These are phyloP conservation scores for Podocnemis expansa DNA, from an alignment of 2,113 vertebrate species.

Conservation along the genomic window DNA sequence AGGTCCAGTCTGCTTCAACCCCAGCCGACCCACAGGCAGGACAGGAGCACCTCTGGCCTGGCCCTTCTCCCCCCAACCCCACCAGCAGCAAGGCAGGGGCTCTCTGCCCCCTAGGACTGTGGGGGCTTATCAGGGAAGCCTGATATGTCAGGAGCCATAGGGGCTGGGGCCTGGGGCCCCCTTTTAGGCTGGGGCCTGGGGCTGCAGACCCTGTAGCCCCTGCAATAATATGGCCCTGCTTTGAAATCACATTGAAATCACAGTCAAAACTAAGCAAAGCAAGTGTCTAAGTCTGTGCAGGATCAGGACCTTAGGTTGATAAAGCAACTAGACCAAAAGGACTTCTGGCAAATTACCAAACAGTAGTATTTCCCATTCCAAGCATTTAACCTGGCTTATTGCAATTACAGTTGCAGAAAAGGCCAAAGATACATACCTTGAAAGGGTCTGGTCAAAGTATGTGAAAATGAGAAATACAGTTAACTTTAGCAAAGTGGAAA, in stretches of 20 bases:
- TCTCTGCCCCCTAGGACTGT: too few species aligned
- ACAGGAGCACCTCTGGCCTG: too few species aligned
- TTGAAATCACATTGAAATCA: not conserved
- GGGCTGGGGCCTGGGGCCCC: too few species aligned
- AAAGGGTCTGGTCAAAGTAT: not conserved
- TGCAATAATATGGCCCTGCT: too few species aligned
- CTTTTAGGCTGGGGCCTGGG: too few species aligned
- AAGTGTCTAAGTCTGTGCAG: not conserved
- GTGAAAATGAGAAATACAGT: not conserved
- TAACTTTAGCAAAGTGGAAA: not conserved
- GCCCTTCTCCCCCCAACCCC: too few species aligned
- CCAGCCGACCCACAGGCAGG: too few species aligned
- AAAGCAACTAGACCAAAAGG: not conserved
- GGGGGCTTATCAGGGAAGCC: too few species aligned
- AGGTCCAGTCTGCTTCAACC: too few species aligned
- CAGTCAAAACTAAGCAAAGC: not conserved
- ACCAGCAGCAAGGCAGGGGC: too few species aligned
- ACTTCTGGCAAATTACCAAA: not conserved
- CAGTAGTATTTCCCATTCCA: not conserved
- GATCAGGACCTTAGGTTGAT: not conserved
- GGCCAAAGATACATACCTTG: not conserved
- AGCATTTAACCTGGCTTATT: not conserved
- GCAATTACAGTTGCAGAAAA: not conserved
- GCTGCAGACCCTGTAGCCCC: too few species aligned
- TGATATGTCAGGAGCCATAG: too few species aligned